Percentiles rank a stretch among this genome's conserved stretches.
These are phyloP conservation scores for Pogonocherus hispidulus DNA, from an alignment of 2,888 invertebrate species.

Conservation along the genomic window DNA sequence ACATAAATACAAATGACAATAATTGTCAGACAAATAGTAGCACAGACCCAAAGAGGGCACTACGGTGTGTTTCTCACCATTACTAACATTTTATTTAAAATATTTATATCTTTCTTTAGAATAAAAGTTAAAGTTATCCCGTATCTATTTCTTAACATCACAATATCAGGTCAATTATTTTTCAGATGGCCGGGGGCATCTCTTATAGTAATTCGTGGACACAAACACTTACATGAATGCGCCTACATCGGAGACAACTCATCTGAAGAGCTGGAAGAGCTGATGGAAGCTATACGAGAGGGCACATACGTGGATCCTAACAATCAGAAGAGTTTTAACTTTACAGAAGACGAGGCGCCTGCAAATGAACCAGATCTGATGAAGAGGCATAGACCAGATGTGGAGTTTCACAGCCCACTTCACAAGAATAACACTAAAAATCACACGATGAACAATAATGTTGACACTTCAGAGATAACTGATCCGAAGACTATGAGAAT, in stretches of 20 bases:
- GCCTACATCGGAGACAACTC: conserved; percentile 87
- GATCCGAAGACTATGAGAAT: conserved; percentile 61
- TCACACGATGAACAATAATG: conserved; percentile 46
- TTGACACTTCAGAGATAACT: conserved; percentile 59
- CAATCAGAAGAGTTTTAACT: conserved; percentile 15
- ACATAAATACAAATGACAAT: too few relatives aligned
- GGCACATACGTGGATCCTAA: conserved; percentile 55
- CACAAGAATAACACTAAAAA: conserved; percentile 58
- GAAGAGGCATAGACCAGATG: conserved; percentile 75
- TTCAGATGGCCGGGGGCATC: conserved; percentile 82
- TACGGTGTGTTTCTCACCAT: too few relatives aligned
- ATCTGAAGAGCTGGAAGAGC: conserved; percentile 80
- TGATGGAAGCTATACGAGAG: conserved; percentile 63
- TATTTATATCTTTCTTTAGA: too few relatives aligned
- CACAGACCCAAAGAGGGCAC: too few relatives aligned
- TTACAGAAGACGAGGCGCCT: conserved; percentile 67
- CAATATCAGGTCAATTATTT: background rate
- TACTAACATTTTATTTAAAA: too few relatives aligned
- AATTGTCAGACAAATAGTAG: too few relatives aligned
- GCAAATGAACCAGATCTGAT: conserved; percentile 76
- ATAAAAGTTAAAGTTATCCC: too few relatives aligned
- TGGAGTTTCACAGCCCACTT: conserved; percentile 74
- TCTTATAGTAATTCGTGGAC: conserved; percentile 82
- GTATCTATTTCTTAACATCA: too few relatives aligned
- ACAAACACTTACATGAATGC: conserved; percentile 83